Base-by-base conservation (phyloP, 2,888 invertebrate genomes). In the Agelastica alni region DNA sequence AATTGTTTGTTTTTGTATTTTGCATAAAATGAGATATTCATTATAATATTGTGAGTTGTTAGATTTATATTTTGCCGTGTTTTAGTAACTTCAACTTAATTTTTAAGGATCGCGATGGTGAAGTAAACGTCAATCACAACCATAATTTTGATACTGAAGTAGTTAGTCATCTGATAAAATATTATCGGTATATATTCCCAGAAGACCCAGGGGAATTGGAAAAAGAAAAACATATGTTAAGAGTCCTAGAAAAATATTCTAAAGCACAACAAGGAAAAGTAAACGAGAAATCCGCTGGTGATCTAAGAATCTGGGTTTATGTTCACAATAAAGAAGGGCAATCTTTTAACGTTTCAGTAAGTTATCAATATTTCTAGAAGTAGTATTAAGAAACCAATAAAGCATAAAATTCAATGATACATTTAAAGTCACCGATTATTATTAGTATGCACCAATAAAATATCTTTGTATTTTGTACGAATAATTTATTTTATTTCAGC, bases 251-350 rank as follows among this genome's bases (percentile, higher is more conserved):
- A 75, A 71, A 72, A 32, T 88, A 88, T 64, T 81, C 87, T 51
- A 82, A 83, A 14, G 80, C 83, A 0, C 81, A 84, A 4, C 82
- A 84, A 72, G 79, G 82, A 0, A 79, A 81, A 3, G 80, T 84
- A 0, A 77, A 82, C 46, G 79, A 83, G 0, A 82, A 81, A 0
- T 83, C 83, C 55, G 90, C 91, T 0, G 92, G 92, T 0, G 91
- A 93, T 70, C 80, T 93, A 37, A 84, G 87, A 68, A 83, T 90
- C 37, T 91, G 91, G 90, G 83, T 93, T 48, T 86, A 88, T 70
- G 80, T 91, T 0, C 79, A 84, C 41, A 86, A 86, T 53, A 83
- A 82, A 59, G 80, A 79, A 51, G 83, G 83, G 78, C 81, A 67
- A 73, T 79, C 70, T 71, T 75, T 78, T 45, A 86, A 86, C 70